Base-by-base conservation (phyloP, 1,140 invertebrate genomes). In the Leptopilina boulardi region DNA sequence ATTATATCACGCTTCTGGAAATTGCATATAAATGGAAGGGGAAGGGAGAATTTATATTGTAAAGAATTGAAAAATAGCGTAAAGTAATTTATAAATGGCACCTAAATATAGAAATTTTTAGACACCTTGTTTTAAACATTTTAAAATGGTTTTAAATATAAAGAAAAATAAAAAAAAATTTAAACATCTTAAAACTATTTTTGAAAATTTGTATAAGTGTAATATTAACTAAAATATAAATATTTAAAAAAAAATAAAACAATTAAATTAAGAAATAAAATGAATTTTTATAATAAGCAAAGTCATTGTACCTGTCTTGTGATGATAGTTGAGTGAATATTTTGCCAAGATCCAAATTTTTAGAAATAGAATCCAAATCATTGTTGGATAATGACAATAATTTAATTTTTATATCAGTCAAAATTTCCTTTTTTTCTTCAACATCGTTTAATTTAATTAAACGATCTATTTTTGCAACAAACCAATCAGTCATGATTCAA, bases 301-400 rank as follows among this genome's bases (percentile, higher is more conserved):
- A 66, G 56, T 66, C 56, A 66, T 6, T 66, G 56, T 88, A 91
- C 90, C 84, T 88, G 77, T 91, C 87, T 80, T 84, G 86, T 5
- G 87, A 88, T 87, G 88, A 89, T 88, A 91, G 70, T 19, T 90
- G 80, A 21, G 77, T 66, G 76, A 90, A 87, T 6, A 91, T 73
- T 13, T 75, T 77, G 8, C 73, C 79, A 42, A 88, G 79, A 74
- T 90, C 80, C 19, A 91, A 74, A 79, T 79, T 84, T 2, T 73
- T 70, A 42, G 83, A 77, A n/a, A 90, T 74, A 47, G 86, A 80
- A 34, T 84, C 73, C 6, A 72, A 26, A 71, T 91, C 87, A 19
- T 59, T 41, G 9, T 76, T 66, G 5, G 73, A 78, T 10, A 88
- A 71, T 59, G 42, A 83, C 10, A 56, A 41, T 18, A 90, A 78